Percentiles rank a stretch among this genome's conserved stretches.
These are phyloP conservation scores for Pseudomyrmex flavicornis DNA, from an alignment of 1,140 invertebrate genomes.

Conservation along the genomic window DNA sequence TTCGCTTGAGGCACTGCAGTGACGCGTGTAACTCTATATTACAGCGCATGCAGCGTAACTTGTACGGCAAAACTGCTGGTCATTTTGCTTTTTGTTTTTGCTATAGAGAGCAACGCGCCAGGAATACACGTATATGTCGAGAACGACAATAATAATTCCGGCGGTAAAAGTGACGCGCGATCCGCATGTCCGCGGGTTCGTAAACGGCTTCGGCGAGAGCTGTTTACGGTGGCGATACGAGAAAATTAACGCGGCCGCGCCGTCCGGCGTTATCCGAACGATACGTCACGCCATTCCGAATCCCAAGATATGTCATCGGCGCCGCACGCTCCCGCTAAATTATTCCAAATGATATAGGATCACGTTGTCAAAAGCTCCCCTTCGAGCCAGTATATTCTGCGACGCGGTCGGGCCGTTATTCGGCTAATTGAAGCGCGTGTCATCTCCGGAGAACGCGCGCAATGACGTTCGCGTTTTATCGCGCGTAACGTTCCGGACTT, in stretches of 20 bases:
- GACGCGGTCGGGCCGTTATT: constrained; percentile 24
- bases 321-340: constrained; percentile 22
- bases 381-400: constrained; percentile 4
- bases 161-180: neutral
- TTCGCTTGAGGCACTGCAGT: no score
- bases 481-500: constrained; percentile 34
- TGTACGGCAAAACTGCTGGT: no score
- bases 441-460: neutral
- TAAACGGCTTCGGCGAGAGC: neutral
- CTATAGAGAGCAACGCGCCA: no score
- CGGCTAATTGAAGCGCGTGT: constrained; percentile 54
- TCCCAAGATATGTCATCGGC: constrained; percentile 27
- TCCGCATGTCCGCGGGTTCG: neutral
- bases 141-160: neutral
- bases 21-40: no score
- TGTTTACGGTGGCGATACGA: neutral
- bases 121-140: no score
- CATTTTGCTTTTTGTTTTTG: no score
- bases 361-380: constrained; percentile 26
- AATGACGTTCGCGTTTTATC: constrained; percentile 11
- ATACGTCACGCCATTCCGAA: constrained; percentile 23
- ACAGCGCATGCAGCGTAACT: no score
- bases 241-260: constrained; percentile 22
- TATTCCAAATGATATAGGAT: constrained; percentile 15
- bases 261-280: constrained; percentile 12